A percentile compares a stretch with the other conserved stretches of the same genome.
Conservation (phyloP, 2,113 vertebrate species). For the Oncorhynchus masou region DNA sequence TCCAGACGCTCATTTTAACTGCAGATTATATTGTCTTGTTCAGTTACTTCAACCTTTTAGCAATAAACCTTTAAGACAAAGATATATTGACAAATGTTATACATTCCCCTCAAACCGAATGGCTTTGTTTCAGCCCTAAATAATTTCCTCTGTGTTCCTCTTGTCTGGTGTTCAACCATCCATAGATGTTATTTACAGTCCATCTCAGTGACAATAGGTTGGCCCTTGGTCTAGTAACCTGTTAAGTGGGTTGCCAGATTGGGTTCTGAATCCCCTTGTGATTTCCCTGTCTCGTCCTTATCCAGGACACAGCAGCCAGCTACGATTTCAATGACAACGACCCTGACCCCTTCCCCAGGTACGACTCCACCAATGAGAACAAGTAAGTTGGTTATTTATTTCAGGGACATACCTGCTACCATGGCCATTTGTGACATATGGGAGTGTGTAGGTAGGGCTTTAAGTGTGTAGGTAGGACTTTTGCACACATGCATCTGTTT, state of each 20-base stretch:
- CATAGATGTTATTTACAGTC: neutral
- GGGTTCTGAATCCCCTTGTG: neutral
- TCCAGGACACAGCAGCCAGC: constrained; percentile 90
- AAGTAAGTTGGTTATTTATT: constrained; percentile 73
- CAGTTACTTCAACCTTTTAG: no score
- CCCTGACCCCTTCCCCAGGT: constrained; percentile 94
- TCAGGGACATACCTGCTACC: neutral
- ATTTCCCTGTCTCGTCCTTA: constrained; percentile 8
- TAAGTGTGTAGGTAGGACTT: no score
- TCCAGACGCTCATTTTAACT: no score
- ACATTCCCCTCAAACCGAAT: no score
- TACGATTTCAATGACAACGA: constrained; percentile 98
- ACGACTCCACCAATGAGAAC: constrained; percentile 97
- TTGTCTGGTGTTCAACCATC: constrained; percentile 3
- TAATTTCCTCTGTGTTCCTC: neutral
- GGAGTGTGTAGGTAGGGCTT: no score
- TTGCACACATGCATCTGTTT: no score
- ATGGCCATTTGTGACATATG: no score
- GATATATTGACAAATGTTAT: no score
- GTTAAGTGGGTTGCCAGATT: no score
- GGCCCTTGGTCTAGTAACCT: neutral
- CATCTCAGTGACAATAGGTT: constrained; percentile 30
- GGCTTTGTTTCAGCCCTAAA: no score
- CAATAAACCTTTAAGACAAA: no score
- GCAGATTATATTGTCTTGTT: no score